These are phyloP conservation scores for Romanogobio albipinnatus DNA, from an alignment of 2,113 vertebrate species.

Conservation along the genomic window DNA sequence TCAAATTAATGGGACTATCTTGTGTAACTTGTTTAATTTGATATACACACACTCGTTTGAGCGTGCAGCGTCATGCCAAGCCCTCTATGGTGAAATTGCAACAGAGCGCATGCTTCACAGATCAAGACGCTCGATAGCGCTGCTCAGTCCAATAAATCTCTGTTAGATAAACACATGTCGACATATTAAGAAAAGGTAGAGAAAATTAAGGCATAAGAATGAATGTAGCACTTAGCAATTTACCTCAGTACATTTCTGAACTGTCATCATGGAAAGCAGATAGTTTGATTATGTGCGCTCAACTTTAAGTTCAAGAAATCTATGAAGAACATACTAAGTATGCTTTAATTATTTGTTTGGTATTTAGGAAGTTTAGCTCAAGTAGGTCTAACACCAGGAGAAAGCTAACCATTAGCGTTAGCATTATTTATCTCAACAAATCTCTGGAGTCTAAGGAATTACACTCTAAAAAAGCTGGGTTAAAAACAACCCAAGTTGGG, in stretches of 20 bases:
- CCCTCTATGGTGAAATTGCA: neutral
- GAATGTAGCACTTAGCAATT: neutral
- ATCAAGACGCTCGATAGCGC: neutral
- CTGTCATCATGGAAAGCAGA: neutral
- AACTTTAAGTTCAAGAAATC: neutral
- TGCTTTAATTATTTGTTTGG: neutral
- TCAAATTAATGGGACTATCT: neutral
- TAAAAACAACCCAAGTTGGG: no score
- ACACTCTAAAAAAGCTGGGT: no score
- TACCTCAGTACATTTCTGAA: neutral
- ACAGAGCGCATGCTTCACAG: slow-evolving; percentile 7
- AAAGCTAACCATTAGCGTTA: neutral
- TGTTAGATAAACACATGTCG: slow-evolving; percentile 18
- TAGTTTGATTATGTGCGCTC: neutral
- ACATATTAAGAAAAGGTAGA: neutral
- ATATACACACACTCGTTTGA: neutral
- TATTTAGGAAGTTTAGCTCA: neutral
- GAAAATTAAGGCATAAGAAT: neutral
- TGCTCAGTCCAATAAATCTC: slow-evolving; percentile 38
- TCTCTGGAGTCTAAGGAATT: neutral
- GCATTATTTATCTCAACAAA: neutral
- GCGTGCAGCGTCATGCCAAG: slow-evolving; percentile 14
- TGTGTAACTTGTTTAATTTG: neutral
- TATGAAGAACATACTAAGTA: neutral
- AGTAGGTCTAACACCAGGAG: neutral